Evolutionary conservation across 2,113 vertebrate species (phyloP).

Genomic region (Anarhynchus alexandrinus): DNA sequence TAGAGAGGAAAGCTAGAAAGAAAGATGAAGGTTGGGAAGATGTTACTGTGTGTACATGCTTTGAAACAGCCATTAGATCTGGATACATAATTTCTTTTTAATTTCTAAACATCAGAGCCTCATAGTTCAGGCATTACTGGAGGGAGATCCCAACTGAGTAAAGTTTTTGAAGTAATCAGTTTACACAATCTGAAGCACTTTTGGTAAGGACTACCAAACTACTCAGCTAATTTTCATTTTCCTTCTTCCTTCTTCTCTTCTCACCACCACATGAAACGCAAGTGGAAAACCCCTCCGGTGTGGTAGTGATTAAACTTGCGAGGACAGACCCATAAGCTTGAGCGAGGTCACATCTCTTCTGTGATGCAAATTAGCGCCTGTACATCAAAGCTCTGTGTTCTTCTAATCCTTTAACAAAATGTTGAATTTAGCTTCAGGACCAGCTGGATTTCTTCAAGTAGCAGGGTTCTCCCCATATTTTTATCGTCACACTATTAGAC

Average conservation of each 20-base stretch:
- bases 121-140: neutral
- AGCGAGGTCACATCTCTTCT: neutral
- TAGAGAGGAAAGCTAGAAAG: neutral
- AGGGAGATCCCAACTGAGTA: neutral
- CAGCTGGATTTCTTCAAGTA: neutral
- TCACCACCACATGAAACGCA: neutral
- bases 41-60: neutral
- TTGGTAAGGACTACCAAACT: neutral
- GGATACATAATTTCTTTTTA: neutral
- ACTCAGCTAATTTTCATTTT: neutral
- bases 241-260: neutral
- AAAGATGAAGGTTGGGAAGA: neutral
- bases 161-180: neutral
- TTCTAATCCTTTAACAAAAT: slow-evolving; percentile 20
- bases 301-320: neutral
- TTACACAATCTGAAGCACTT: neutral
- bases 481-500: neutral
- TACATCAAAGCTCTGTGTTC: slow-evolving; percentile 15
- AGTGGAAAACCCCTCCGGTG: neutral
- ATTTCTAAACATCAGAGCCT: neutral
- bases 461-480: neutral
- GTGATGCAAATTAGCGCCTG: slow-evolving; percentile 21
- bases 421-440: slow-evolving; percentile 8
- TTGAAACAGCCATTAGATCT: neutral
- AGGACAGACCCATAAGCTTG: neutral